Base-by-base conservation (phyloP, 2,113 vertebrate genomes). In the Motacilla tschutschensis region DNA sequence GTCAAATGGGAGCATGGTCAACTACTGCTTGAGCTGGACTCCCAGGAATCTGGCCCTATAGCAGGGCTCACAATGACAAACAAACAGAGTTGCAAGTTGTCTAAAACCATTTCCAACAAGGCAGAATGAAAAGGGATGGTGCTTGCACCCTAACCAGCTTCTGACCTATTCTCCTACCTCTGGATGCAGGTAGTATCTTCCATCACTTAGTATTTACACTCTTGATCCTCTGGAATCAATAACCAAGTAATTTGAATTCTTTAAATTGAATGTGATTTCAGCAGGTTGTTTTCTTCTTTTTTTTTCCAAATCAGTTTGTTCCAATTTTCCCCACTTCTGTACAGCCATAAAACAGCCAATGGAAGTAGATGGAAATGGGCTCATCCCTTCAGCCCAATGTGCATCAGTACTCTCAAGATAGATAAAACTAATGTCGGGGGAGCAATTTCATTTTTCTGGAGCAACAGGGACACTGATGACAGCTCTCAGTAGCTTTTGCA, bases 241-340 rank as follows among this genome's bases (percentile, higher is more conserved):
- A 18, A 54, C 5, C 12, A 72, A 74, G 44, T 69, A 60, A 63
- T 65, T 50, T 46, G 9, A 78, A 29, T 57, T 69, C 55, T 76
- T 7, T 55, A 71, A 81, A 74, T 10, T 8, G 2, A 51, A 36
- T 13, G 2, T 5, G 18, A 73, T 54, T 67, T 72, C 28, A 65
- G n/a, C 10, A 29, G 28, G 15, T 6, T 35, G 2, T 17, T 28
- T 40, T 44, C 9, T 6, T 26, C 12, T 21, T 35, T 55, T 20
- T 5, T 9, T 25, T 16, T 9, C 26, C 10, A 24, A 53, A 46
- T 38, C 5, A 46, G 0, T 15, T 62, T 21, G 4, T 70, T 10
- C 25, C 2, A 6, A 10, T 38, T 86, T 77, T 70, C 4, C 31
- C 29, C 10, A 48, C 9, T 17, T 70, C 10, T 74, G 82, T 79